These are phyloP conservation scores for Balaenoptera acutorostrata DNA, from an alignment of 2,113 vertebrate genomes.

Conservation along the genomic window DNA sequence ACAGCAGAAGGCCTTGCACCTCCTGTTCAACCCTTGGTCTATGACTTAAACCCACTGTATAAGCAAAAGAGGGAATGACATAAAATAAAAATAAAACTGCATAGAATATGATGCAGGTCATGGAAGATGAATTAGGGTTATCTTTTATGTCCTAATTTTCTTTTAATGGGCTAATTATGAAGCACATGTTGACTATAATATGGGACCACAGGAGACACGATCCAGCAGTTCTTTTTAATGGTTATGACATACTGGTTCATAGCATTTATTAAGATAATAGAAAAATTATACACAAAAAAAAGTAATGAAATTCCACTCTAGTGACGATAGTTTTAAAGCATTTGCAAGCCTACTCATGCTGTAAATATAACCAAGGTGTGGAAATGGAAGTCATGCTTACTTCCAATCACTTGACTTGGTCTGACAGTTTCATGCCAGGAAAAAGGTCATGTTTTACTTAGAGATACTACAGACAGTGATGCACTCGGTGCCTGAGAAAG, in stretches of 20 bases:
- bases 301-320: background rate
- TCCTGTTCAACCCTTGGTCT: background rate
- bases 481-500: background rate
- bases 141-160: conserved; percentile 25
- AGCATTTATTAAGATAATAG: background rate
- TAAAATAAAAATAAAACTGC: background rate
- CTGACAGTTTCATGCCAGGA: background rate
- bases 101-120: background rate
- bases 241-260: background rate
- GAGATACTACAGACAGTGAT: background rate
- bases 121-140: conserved; percentile 12
- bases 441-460: background rate
- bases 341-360: background rate
- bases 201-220: background rate
- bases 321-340: background rate
- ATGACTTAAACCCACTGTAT: background rate
- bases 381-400: background rate
- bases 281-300: conserved; percentile 15
- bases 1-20: background rate
- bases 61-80: background rate
- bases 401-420: background rate
- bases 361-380: background rate
- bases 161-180: conserved; percentile 33
- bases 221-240: background rate
- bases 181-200: background rate